Evolutionary conservation across 2,113 vertebrate genomes (phyloP), one percentile per base, ranked within the genome.

Genomic region (Gnathonemus longibarbis): DNA sequence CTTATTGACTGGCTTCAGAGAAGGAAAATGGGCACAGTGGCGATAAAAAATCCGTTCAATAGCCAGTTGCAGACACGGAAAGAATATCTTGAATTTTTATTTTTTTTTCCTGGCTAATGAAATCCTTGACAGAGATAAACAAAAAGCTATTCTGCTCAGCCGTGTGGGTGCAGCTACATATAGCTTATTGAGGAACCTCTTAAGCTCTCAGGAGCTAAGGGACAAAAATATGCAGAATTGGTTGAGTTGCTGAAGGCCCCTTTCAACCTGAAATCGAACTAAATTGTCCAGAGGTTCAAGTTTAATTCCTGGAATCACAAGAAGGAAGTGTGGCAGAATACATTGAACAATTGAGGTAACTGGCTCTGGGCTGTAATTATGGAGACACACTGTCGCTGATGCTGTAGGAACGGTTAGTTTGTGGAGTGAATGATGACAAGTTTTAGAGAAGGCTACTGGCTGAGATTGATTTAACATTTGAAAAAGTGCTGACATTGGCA

Each of bases 361-460:
- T 91, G 7, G 74, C 91, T 46, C 89, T 88, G 58, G 90, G 90
- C 50, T 92, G 90, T 35, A 89, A 90, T 39, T 92, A 62, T 45
- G 89, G 92, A 19, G 74, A 77, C 13, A 89, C 74, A 0, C 88
- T 92, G 3, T 70, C 74, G 80, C 48, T 80, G 21, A 92, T 90
- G 88, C 46, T 92, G 39, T 53, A 90, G 50, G 91, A 92, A 87
- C 31, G 88, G 45, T 50, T 91, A 21, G 92, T 91, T 1, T 90
- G 91, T 66, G 90, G 90, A 13, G 84, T 92, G 45, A 90, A 90
- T 56, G 91, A 91, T 50, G 91, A 91, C 13, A 56, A 52, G 8
- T 90, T 91, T 56, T 83, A 91, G 39, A n/a, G 80, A 35, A 27
- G 66, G 49, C 56, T 89, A 31, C 49, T 91, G 70, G n/a, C 89